Evolutionary conservation across 2,113 vertebrate species (phyloP).

Genomic region (Heterocephalus glaber): DNA sequence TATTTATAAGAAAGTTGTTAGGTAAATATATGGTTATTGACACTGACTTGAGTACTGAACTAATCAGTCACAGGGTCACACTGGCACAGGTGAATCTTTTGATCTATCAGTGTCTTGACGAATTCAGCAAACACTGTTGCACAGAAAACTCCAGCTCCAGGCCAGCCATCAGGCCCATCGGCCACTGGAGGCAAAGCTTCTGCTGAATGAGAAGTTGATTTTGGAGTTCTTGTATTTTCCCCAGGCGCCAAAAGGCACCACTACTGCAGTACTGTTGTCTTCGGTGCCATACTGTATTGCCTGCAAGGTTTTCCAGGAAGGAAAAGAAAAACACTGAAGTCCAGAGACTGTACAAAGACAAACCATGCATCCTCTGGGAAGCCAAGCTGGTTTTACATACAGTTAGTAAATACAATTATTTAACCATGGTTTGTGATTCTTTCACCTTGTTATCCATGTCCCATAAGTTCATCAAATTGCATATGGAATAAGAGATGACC

Average conservation of each 20-base stretch:
- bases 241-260: slow-evolving; percentile 98
- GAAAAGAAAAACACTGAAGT: slow-evolving; percentile 41
- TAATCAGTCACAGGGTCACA: background rate
- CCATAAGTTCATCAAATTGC: background rate
- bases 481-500: background rate
- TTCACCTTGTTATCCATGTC: background rate
- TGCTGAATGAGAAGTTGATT: slow-evolving; percentile 95
- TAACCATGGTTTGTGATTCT: background rate
- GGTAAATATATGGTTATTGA: background rate
- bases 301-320: slow-evolving; percentile 79
- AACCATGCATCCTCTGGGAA: background rate
- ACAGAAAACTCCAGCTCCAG: slow-evolving; percentile 47
- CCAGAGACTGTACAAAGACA: background rate
- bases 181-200: slow-evolving; percentile 95
- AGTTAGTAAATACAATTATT: background rate
- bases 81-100: background rate
- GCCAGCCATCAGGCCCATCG: slow-evolving; percentile 90
- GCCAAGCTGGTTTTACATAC: background rate
- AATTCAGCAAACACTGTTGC: slow-evolving; percentile 62
- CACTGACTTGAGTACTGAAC: background rate
- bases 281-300: slow-evolving; percentile 94
- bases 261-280: slow-evolving; percentile 95
- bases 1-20: slow-evolving; percentile 7
- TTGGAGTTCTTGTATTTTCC: slow-evolving; percentile 93
- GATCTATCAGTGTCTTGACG: slow-evolving; percentile 54